These are phyloP conservation scores for Peromyscus nudipes DNA, from an alignment of 2,797 vertebrate genomes.

Conservation along the genomic window DNA sequence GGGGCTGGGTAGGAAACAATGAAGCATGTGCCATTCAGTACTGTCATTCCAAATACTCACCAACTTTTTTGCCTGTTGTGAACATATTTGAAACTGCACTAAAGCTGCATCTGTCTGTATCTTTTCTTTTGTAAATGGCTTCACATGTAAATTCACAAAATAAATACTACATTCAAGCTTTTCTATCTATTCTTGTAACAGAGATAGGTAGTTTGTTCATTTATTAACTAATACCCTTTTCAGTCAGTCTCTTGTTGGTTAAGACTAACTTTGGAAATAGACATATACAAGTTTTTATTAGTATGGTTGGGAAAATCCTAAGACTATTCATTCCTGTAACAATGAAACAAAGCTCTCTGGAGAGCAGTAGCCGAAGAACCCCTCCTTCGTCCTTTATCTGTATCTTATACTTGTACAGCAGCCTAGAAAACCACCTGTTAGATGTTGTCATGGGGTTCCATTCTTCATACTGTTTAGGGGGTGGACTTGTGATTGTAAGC, in stretches of 20 bases:
- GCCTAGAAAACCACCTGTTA: not conserved
- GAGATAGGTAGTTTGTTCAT: conserved; percentile 55
- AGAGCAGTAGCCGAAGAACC: not conserved
- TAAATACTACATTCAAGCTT: conserved; percentile 90
- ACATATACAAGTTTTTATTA: not conserved
- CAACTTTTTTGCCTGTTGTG: conserved; percentile 88
- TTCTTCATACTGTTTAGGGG: not conserved
- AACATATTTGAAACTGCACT: conserved; percentile 90
- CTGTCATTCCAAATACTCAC: conserved; percentile 88
- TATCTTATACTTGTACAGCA: not conserved
- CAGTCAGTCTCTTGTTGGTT: not conserved
- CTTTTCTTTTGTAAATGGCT: conserved; percentile 91
- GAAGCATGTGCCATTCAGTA: conserved; percentile 89
- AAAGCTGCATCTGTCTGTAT: conserved; percentile 89
- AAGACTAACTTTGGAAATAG: conserved; percentile 28
- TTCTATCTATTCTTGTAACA: conserved; percentile 81
- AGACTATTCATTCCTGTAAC: not conserved
- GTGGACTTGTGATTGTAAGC: not conserved
- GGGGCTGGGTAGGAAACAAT: conserved; percentile 70
- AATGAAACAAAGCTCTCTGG: not conserved
- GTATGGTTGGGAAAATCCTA: not conserved
- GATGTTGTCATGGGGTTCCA: not conserved
- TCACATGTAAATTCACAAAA: conserved; percentile 90
- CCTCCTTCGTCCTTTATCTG: not conserved
- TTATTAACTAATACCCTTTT: not conserved